phyloP scores from a whole-genome alignment of 2,797 vertebrate species.

The Rhinella marina region DNA sequence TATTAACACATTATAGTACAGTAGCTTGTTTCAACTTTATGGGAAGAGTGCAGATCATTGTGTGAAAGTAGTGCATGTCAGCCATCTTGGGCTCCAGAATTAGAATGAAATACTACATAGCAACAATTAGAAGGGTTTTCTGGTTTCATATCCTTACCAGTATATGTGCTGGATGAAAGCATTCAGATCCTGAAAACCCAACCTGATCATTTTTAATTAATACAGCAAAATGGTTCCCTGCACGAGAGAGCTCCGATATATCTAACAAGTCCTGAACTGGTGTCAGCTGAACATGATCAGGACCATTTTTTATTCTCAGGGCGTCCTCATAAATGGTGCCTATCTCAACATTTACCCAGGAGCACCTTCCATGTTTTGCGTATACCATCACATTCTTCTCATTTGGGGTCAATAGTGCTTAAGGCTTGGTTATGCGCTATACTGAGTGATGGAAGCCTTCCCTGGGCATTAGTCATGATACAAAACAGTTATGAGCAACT shows the following conservation, averaged over 20 bases:
- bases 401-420: background rate
- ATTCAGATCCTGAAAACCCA: background rate
- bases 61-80: background rate
- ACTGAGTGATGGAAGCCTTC: background rate
- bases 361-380: background rate
- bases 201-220: background rate
- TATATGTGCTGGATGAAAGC: background rate
- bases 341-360: no score
- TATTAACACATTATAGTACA: background rate
- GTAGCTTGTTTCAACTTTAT: no score
- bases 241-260: no score
- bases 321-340: no score
- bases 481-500: background rate
- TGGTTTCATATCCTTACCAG: background rate
- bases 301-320: background rate
- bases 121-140: background rate
- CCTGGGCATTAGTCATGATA: background rate
- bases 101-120: background rate
- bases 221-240: no score
- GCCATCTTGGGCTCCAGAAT: background rate
- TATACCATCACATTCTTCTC: background rate
- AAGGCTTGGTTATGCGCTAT: background rate
- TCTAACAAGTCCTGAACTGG: no score
- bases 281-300: background rate
- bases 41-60: background rate